Base-by-base conservation (phyloP, 1,140 invertebrate genomes). In the Drosophila equinoxialis region DNA sequence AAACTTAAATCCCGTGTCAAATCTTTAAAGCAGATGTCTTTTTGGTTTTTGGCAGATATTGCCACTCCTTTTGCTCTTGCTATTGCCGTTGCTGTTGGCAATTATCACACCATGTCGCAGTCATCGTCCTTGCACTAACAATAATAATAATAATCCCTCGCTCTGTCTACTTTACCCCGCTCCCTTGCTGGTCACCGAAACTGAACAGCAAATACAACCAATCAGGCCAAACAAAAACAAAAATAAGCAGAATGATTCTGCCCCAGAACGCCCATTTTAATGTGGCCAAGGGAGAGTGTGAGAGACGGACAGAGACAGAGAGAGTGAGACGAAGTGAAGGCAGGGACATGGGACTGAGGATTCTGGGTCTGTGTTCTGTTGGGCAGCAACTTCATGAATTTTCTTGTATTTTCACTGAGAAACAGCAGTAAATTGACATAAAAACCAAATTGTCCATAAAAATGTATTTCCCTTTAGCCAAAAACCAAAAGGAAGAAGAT, bases 401-500 rank as follows among this genome's bases (percentile, higher is more conserved):
- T 87, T 62, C 84, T 84, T 89, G 77, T 89, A 79, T 87, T 84
- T 89, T 81, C 84, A 78, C 74, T 79, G 82, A 73, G 79, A 82
- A 78, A 89, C 83, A 87, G 81, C 85, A 89, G 84, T 84, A 89
- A 89, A 89, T 89, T 89, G 84, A 89, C 84, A 89, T 89, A 89
- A 89, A 89, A 89, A 89, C 85, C 84, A 89, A 89, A 89, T 89
- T 89, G 84, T 89, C 84, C 84, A 89, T 89, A 89, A 89, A 89
- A 89, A 84, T 89, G 84, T 89, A 90, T 89, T 89, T 84, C 81
- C 85, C 82, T 86, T 82, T 86, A 81, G 81, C 82, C 82, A 73
- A 76, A 64, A 62, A 68, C 76, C 45, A 11, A 51, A 17, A 23
- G 2, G 17, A 23, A 51, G 20, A 71, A 86, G 70, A 83, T 78